A percentile compares a stretch with the other conserved stretches of the same genome.
These are phyloP conservation scores for Diadumene lineata DNA, from an alignment of 92 coral and sea anemone species.

Conservation along the genomic window DNA sequence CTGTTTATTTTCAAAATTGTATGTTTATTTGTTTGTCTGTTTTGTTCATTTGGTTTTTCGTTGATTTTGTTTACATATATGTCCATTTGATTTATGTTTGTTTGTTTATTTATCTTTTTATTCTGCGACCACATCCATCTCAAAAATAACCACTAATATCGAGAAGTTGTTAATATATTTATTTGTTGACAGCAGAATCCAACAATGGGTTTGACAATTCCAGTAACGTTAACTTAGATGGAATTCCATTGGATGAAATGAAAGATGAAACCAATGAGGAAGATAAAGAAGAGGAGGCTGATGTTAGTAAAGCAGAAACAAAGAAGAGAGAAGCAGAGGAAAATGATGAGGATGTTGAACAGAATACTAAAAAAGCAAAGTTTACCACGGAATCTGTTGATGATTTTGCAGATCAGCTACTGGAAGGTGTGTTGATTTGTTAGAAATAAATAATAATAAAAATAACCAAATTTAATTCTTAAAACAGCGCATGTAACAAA, in stretches of 20 bases:
- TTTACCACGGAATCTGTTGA: conserved; percentile 78
- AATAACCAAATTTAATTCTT: too few relatives aligned
- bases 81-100: too few relatives aligned
- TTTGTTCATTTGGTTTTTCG: too few relatives aligned
- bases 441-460: too few relatives aligned
- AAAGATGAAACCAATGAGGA: not conserved
- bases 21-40: too few relatives aligned
- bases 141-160: too few relatives aligned
- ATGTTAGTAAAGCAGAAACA: not conserved
- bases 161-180: too few relatives aligned
- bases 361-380: conserved; percentile 35
- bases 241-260: conserved; percentile 7
- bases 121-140: too few relatives aligned
- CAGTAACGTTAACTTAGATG: conserved; percentile 25
- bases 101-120: too few relatives aligned
- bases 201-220: conserved; percentile 1
- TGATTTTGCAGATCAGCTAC: conserved; percentile 90
- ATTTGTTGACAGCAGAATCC: not conserved
- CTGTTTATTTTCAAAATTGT: too few relatives aligned
- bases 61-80: too few relatives aligned
- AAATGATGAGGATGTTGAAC: not conserved
- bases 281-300: not conserved
- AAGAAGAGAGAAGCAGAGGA: not conserved
- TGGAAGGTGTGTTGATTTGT: conserved; percentile 67
- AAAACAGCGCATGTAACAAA: too few relatives aligned